Base-by-base conservation (phyloP, 2,113 vertebrate species). In the Telmatochromis sp. region DNA sequence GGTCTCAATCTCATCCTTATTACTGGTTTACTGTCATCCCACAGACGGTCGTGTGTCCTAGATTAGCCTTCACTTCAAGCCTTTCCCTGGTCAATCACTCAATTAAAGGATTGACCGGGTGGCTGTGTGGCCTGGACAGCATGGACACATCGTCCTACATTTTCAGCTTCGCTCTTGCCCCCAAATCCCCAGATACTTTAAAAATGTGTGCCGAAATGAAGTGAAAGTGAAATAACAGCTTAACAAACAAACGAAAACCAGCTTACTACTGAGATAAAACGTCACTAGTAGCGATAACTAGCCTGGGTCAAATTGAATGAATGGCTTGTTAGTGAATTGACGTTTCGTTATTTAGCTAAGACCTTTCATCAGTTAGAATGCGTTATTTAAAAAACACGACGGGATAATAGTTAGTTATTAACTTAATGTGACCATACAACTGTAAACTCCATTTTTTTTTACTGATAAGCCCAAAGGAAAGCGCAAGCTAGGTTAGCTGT, bases 61-160 rank as follows among this genome's bases (percentile, higher is more conserved):
- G 86, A 91, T 91, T 85, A 92, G 80, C 81, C 70, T 13, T 17
- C 5, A 54, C 75, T 54, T 82, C 13, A 9, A 83, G 35, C 33
- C 80, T 57, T 49, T 88, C 86, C 55, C 53, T n/a, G 21, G 79
- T 83, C 83, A 92, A 86, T 91, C 84, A 89, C 83, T 93, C 75
- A 89, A 93, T 95, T 94, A 94, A 89, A 87, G 93, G 93, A 93
- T 92, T 93, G 86, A 10, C 78, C 26, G 19, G 80, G 47, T 53
- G 26, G 42, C 37, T 47, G 54, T 79, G 65, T 85, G 81, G 85
- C 85, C 65, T 84, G 83, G 65, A 45, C 82, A 78, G 21, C 78
- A 26, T 84, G 6, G 21, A 55, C 49, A 73, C 21, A n/a, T 82
- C 45, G 40, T 26, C 70, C 63, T 49, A 80, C 45, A 33, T 80